Percentiles rank a stretch among this genome's conserved stretches.
phyloP scores from a whole-genome alignment of 2,888 invertebrate genomes.

The Hypercompe scribonia region DNA sequence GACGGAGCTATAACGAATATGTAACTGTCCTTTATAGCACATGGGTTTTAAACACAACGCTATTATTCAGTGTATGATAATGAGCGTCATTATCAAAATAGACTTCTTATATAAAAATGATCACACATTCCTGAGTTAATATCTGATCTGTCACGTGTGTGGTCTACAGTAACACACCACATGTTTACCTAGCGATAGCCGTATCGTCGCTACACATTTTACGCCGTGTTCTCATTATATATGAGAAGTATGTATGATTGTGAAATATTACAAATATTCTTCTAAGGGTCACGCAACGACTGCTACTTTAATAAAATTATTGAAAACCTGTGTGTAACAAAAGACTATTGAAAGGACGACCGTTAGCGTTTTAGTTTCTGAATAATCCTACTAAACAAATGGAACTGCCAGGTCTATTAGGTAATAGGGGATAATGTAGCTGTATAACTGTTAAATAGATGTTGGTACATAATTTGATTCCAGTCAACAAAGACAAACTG shows the following conservation, averaged over 20 bases:
- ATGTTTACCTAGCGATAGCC: constrained; percentile 55
- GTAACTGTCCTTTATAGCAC: constrained; percentile 29
- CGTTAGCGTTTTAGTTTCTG: constrained; percentile 38
- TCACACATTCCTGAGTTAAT: constrained; percentile 36
- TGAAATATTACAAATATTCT: constrained; percentile 58
- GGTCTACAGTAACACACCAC: constrained; percentile 33
- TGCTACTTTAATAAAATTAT: constrained; percentile 60
- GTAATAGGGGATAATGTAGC: constrained; percentile 1
- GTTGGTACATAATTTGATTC: constrained; percentile 1
- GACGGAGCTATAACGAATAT: constrained; percentile 35
- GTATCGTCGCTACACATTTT: constrained; percentile 43
- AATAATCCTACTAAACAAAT: constrained; percentile 17
- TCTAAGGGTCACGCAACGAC: constrained; percentile 53
- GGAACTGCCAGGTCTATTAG: constrained; percentile 7
- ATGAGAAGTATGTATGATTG: constrained; percentile 52
- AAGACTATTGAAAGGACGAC: constrained; percentile 34
- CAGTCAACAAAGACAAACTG: background rate
- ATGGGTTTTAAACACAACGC: constrained; percentile 32
- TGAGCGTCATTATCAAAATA: constrained; percentile 34
- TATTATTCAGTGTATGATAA: constrained; percentile 34
- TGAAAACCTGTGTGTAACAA: constrained; percentile 50
- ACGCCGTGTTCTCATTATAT: constrained; percentile 53
- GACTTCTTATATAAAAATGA: constrained; percentile 28
- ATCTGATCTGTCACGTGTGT: constrained; percentile 34
- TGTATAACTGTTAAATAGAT: background rate